phyloP scores from a whole-genome alignment of 2,113 vertebrate genomes.

The Cryptoleucopteryx plumbea region DNA sequence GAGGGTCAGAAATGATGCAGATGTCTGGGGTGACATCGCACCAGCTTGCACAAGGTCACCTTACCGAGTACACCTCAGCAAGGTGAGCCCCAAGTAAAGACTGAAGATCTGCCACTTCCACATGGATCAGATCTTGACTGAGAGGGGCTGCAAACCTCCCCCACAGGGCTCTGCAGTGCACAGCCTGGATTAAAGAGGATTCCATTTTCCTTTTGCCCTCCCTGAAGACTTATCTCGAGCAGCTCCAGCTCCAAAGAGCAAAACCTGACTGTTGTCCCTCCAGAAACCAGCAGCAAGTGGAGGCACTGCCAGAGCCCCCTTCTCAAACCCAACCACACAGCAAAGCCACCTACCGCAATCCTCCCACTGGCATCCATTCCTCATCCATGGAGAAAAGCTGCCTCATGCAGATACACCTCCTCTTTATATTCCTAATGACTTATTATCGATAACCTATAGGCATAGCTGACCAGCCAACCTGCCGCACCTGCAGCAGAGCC shows the following conservation, averaged over 20 bases:
- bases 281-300: not conserved
- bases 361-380: not conserved
- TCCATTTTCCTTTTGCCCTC: not conserved
- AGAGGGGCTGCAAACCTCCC: not conserved
- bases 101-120: not conserved
- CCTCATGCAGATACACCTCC: fast-evolving
- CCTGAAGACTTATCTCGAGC: fast-evolving
- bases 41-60: not conserved
- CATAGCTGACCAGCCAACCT: not conserved
- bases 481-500: not conserved
- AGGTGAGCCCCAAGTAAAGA: not conserved
- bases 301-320: not conserved
- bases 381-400: not conserved
- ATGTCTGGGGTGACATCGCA: not conserved
- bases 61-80: fast-evolving
- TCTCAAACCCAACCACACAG: not conserved
- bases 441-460: not conserved
- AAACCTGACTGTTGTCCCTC: not conserved
- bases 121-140: fast-evolving
- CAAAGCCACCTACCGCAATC: not conserved
- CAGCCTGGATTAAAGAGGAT: not conserved
- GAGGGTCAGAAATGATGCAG: not conserved
- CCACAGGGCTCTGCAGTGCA: fast-evolving
- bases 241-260: not conserved
- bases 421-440: not conserved